Conservation (phyloP, 1,140 invertebrate genomes). For the Drosophila carrolli region DNA sequence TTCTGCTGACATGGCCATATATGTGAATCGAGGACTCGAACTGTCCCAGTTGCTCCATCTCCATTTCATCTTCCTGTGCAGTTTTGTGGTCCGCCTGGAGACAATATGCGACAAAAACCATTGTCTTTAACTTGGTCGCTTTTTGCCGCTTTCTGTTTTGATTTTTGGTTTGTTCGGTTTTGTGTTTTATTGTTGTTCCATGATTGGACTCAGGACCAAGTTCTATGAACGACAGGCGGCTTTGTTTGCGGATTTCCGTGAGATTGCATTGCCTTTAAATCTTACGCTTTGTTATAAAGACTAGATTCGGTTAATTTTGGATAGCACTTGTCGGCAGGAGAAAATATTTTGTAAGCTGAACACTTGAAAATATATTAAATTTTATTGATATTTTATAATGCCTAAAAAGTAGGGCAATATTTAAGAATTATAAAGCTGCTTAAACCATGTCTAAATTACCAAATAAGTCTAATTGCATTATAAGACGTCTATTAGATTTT, state of each 20-base stretch:
- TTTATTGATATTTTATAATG: no score
- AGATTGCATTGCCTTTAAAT: conserved; percentile 29
- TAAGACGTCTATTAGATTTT: no score
- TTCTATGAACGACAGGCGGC: conserved; percentile 10
- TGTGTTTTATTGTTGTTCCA: conserved; percentile 30
- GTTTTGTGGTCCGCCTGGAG: conserved; percentile 4
- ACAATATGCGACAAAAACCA: conserved; percentile 59
- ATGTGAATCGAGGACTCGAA: conserved; percentile 41
- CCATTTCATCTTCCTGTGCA: conserved; percentile 1
- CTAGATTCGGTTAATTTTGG: background rate
- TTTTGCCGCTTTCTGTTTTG: conserved; percentile 17
- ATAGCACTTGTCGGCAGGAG: background rate
- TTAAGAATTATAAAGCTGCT: no score
- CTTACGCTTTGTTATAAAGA: background rate
- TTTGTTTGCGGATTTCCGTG: conserved; percentile 35
- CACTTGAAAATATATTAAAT: background rate
- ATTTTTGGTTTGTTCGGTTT: conserved; percentile 12
- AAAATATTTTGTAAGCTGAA: background rate
- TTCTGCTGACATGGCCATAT: conserved; percentile 59
- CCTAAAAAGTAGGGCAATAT: no score
- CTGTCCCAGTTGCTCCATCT: conserved; percentile 43
- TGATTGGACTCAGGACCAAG: conserved; percentile 30
- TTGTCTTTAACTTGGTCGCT: conserved; percentile 69
- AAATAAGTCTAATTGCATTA: no score
- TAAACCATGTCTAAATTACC: no score